Conservation (phyloP, 2,888 invertebrate species). For the Mechanitis mazaeus region DNA sequence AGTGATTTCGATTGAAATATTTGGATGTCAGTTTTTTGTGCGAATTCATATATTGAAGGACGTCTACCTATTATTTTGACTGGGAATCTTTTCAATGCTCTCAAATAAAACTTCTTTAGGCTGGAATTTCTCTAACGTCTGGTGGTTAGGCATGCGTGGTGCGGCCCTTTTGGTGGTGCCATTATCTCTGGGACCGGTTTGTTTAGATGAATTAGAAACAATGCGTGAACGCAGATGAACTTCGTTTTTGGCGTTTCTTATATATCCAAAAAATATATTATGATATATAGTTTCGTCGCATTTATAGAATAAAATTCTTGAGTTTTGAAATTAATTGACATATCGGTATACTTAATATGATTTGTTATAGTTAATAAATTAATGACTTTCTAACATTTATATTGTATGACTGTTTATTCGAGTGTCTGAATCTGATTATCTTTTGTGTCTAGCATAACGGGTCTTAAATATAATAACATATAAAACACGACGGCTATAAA, state of each 20-base stretch:
- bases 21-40: conserved; percentile 2
- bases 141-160: conserved; percentile 45
- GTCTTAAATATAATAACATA: conserved; percentile 7
- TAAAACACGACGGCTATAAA: conserved; percentile 52
- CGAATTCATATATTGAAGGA: conserved; percentile 16
- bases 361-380: too few species aligned
- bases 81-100: conserved; percentile 33
- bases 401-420: not conserved
- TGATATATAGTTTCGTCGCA: not conserved
- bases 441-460: not conserved
- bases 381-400: too few species aligned
- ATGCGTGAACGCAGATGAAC: conserved; percentile 47
- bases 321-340: too few species aligned
- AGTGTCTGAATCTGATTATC: not conserved
- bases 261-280: conserved; percentile 35
- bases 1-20: too few species aligned
- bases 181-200: conserved; percentile 67
- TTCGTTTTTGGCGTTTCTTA: conserved; percentile 38
- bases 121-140: conserved; percentile 47
- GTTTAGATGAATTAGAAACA: conserved; percentile 67
- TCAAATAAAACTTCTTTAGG: conserved; percentile 38
- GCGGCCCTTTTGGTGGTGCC: conserved; percentile 46
- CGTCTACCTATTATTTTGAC: conserved; percentile 32
- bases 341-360: too few species aligned
- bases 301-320: too few species aligned